Base-by-base conservation (phyloP, 2,888 invertebrate species). In the Leptodirus hochenwartii region DNA sequence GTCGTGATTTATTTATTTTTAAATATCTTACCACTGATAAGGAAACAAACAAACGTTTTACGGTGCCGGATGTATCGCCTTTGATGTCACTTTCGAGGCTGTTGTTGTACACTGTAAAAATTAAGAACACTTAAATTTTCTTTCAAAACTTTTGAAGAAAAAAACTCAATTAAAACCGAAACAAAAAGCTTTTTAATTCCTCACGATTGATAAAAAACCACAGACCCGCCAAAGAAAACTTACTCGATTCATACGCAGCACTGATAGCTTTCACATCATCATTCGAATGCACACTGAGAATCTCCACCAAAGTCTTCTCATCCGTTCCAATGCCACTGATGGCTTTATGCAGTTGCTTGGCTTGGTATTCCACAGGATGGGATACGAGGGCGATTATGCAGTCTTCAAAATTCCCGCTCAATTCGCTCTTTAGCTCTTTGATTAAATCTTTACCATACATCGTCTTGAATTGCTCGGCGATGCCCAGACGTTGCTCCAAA, bases 11-110 rank as follows among this genome's bases (percentile, higher is more conserved):
- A 8, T 10, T 24, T 9, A 24, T 24, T 6, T 9, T 10, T 24
- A 10, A 9, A n/a, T 10, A 33, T 46, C 50, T 48, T 43, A 53
- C 54, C 50, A 75, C 73, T 41, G 76, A 75, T 20, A 88, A 52
- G 16, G 90, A 84, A 13, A 88, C 76, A 52, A 95, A 67, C 17
- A 95, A 62, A 33, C 87, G 67, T 54, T 82, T 79, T 56, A 93
- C 87, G 49, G 77, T 77, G 11, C 93, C 93, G 22, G 88, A 87
- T 2, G 90, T 88, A 51, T 95, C 95, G 27, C 75, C 71, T 39
- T 69, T 69, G 22, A 91, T 58, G 49, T 88, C 88, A 29, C 75
- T 69, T 47, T 91, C 90, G 41, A 91, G 59, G 20, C 75, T 65
- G 30, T 63, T 69, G 29, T 75, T 73, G 47, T 73, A 88, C 50